Base-by-base conservation (phyloP, 2,888 invertebrate genomes). In the Drosophila mulleri region DNA sequence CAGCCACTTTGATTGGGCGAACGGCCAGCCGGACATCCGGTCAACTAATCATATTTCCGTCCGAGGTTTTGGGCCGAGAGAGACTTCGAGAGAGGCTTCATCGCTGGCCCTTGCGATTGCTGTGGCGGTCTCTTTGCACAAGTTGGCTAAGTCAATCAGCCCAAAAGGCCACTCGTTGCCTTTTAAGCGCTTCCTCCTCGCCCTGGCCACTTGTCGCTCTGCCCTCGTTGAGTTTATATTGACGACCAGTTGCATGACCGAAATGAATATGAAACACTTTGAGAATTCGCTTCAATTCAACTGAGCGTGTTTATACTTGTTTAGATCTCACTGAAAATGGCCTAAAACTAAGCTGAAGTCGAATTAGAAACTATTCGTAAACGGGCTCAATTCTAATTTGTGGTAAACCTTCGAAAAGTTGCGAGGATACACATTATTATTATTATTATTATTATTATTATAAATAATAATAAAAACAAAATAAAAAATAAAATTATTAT, bases 21-120 rank as follows among this genome's bases (percentile, higher is more conserved):
- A 2, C 20, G 18, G 18, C 39, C 60, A 52, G 60, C 18, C 39
- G 16, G 52, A 37, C 60, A 12, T 52, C 60, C 41, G 53, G 29
- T 53, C 29, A 41, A 52, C 53, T 52, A 60, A 60, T 60, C 39
- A 60, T 53, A 60, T 53, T 61, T 59, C n/a, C 41, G 52, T n/a
- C 53, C 26, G 26, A 26, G 26, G 7, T 6, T 26, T 26, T 26
- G 26, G 26, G 1, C 26, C 52, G 41, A 29, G 26, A 9, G 14
- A 57, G 37, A 39, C 39, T 60, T 37, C 41, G n/a, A n/a, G n/a
- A n/a, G n/a, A n/a, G 59, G 39, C 41, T 41, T 60, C 29, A 23
- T 42, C 32, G 20, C 9, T 29, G 29, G 29, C 8, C 29, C 8
- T 3, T 23, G 9, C 20, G 29, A 35, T 44, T 35, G 45, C 23